Evolutionary conservation across 2,888 invertebrate genomes (phyloP).

Genomic region (Dilophus febrilis): DNA sequence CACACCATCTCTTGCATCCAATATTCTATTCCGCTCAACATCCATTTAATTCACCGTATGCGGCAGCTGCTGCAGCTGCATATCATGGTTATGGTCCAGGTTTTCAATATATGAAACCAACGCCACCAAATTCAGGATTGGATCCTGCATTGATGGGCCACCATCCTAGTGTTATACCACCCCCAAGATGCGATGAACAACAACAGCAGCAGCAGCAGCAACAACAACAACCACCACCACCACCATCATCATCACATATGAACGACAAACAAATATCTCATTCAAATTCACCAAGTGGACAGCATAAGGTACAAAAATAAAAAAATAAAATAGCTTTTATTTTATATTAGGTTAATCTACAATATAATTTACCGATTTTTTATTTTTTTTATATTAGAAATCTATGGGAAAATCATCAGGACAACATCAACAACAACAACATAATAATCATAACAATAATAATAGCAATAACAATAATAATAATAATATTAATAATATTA

Average conservation of each 20-base stretch:
- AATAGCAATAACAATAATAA: constrained; percentile 13
- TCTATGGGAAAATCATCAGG: neutral
- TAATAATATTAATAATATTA: constrained; percentile 14
- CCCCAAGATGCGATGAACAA: constrained; percentile 11
- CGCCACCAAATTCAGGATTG: constrained; percentile 23
- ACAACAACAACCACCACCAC: no score
- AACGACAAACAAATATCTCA: constrained; percentile 23
- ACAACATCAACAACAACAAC: no score
- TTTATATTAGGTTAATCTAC: no score
- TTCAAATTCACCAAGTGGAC: constrained; percentile 9
- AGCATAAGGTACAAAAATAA: constrained; percentile 12
- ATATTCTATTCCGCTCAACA: constrained; percentile 58
- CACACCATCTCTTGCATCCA: constrained; percentile 47
- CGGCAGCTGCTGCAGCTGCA: no score
- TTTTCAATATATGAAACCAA: constrained; percentile 28
- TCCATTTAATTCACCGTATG: constrained; percentile 38
- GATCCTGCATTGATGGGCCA: constrained; percentile 25
- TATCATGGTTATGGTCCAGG: constrained; percentile 32
- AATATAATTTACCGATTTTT: no score
- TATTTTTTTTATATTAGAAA: no score
- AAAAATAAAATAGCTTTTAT: no score
- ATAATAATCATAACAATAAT: neutral
- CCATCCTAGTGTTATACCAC: constrained; percentile 17
- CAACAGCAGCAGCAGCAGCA: no score
- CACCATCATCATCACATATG: constrained; percentile 28